Percentiles rank a stretch among this genome's conserved stretches.
Evolutionary conservation across 2,113 vertebrate species (phyloP).

Genomic region (Dasyornis broadbenti): DNA sequence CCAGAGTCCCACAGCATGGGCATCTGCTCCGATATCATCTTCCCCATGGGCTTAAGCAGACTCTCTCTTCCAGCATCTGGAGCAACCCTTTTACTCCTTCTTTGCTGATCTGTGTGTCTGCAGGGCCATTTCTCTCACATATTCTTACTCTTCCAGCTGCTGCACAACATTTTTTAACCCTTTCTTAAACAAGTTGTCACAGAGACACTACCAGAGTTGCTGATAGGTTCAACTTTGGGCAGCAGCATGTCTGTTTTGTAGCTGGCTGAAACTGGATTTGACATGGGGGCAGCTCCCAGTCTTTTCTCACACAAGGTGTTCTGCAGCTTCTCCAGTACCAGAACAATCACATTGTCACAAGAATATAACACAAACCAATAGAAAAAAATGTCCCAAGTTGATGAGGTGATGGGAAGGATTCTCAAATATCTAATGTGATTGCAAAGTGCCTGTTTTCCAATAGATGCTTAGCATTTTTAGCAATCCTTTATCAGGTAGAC

Average conservation of each 20-base stretch:
- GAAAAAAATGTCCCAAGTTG: neutral
- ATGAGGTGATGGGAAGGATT: neutral
- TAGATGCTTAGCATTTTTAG: neutral
- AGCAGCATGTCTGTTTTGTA: neutral
- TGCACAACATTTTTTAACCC: neutral
- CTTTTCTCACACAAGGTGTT: neutral
- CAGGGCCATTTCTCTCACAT: neutral
- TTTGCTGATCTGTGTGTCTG: neutral
- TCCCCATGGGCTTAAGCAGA: neutral
- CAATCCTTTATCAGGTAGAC: neutral
- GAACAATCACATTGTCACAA: neutral
- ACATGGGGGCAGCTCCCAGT: too few species aligned
- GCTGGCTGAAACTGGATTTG: neutral
- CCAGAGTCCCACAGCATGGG: too few species aligned
- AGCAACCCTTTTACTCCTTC: neutral
- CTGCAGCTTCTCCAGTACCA: neutral
- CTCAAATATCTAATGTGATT: neutral
- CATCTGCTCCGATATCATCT: neutral
- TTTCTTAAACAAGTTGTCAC: neutral
- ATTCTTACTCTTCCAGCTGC: neutral
- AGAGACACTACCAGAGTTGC: neutral
- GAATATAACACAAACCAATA: neutral
- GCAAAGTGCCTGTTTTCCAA: neutral
- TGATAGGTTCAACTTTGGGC: neutral
- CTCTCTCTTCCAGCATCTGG: neutral